A percentile compares a stretch with the other conserved stretches of the same genome.
These are phyloP conservation scores for Minunthozetes semirufus DNA, from an alignment of 2,888 invertebrate genomes.

Conservation along the genomic window DNA sequence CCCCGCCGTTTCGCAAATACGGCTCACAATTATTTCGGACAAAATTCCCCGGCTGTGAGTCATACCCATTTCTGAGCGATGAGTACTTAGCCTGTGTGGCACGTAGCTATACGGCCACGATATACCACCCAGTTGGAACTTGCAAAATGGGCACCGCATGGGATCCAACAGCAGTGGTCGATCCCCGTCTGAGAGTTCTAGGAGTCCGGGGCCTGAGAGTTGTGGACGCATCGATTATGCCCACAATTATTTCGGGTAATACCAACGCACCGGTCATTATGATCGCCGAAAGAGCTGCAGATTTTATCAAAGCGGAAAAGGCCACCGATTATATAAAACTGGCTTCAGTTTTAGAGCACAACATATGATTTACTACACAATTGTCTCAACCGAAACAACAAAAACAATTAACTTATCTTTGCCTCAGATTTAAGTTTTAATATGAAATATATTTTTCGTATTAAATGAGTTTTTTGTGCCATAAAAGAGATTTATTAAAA, in stretches of 20 bases:
- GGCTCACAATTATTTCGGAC: slow-evolving; percentile 66
- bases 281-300: slow-evolving; percentile 43
- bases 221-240: slow-evolving; percentile 46
- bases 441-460: background rate
- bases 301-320: slow-evolving; percentile 39
- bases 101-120: slow-evolving; percentile 42
- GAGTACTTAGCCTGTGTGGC: slow-evolving; percentile 43
- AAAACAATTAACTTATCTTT: slow-evolving; percentile 3
- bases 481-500: background rate
- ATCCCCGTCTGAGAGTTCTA: slow-evolving; percentile 43
- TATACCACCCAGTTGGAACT: slow-evolving; percentile 44
- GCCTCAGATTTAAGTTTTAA: background rate
- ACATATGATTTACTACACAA: background rate
- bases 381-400: background rate
- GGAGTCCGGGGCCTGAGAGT: slow-evolving; percentile 45
- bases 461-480: background rate
- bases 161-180: slow-evolving; percentile 43
- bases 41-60: slow-evolving; percentile 68
- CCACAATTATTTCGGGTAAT: slow-evolving; percentile 42
- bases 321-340: background rate
- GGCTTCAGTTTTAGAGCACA: background rate
- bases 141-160: slow-evolving; percentile 42
- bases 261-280: slow-evolving; percentile 43
- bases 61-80: slow-evolving; percentile 39
- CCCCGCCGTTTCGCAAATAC: slow-evolving; percentile 70